These are phyloP conservation scores for Teleogryllus occipitalis DNA, from an alignment of 1,140 invertebrate genomes.

Conservation along the genomic window DNA sequence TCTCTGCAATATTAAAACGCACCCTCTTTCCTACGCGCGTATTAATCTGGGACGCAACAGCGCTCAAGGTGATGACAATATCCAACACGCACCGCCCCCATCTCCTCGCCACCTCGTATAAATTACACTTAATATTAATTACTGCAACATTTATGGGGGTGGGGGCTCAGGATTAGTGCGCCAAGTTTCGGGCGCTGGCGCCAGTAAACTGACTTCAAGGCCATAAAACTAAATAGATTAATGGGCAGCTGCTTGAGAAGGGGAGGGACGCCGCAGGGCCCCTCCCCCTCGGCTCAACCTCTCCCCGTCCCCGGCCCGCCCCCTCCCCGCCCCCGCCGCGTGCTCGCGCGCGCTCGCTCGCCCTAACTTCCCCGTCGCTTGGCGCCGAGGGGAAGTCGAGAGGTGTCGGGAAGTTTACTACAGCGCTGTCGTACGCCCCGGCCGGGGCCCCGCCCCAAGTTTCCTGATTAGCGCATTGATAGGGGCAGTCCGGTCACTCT, in stretches of 20 bases:
- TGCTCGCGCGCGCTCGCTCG: not conserved
- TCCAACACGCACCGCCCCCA: not conserved
- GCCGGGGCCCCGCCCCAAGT: not conserved
- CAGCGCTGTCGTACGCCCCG: no score
- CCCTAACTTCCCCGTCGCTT: not conserved
- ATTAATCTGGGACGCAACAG: not conserved
- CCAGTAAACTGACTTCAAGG: not conserved
- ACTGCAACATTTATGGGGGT: not conserved
- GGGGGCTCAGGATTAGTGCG: not conserved
- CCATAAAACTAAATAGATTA: conserved; percentile 5
- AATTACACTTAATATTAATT: conserved; percentile 6
- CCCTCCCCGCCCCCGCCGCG: no score
- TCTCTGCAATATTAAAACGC: not conserved
- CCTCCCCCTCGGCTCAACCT: not conserved
- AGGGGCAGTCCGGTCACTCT: not conserved
- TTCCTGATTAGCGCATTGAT: not conserved
- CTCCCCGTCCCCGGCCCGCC: no score
- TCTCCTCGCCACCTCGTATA: not conserved
- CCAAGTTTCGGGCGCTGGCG: not conserved
- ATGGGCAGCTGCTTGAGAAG: not conserved
- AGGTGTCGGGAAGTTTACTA: not conserved
- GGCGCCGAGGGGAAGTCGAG: not conserved
- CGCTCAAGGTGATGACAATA: conserved; percentile 3
- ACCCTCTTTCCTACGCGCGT: not conserved
- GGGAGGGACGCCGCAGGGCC: not conserved